Evolutionary conservation across 2,888 invertebrate species (phyloP), one percentile per base, ranked within the genome.

Genomic region (Labia minor): DNA sequence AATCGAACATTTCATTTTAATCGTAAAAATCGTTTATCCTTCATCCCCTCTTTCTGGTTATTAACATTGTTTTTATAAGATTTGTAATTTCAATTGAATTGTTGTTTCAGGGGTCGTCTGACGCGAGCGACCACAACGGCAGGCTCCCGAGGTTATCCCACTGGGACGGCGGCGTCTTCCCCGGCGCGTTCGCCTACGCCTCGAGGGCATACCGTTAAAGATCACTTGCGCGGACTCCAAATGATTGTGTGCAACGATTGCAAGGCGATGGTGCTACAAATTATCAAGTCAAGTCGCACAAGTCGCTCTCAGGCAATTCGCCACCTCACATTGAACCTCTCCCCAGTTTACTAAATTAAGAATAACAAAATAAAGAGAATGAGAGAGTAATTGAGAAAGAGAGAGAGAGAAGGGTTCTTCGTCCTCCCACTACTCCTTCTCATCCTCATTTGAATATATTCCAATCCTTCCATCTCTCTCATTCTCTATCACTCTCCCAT

Each of bases 181-280:
- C 71, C 70, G 81, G 80, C 80, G 62, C 73, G 75, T 62, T 68
- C 74, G 62, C 73, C 71, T 4, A 37, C 65, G 37, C 37, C 21
- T 66, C 10, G 49, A 11, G 49, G 49, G 49, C 49, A 21, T 6
- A 68, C 68, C 64, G 21, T 61, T 16, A 70, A 70, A 70, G 77
- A 77, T 69, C 76, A 75, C 70, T 69, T 77, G 69, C 77, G 76
- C 70, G 81, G 81, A 63, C 87, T 91, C 69, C 86, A 90, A 75
- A 92, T 94, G 88, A 87, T 89, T 69, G 93, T 95, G 64, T 96
- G 95, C 77, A 89, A 91, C 77, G 95, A 95, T 81, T 96, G 95
- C 81, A 92, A 92, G 77, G 88, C 90, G 69, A 90, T 95, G 88
- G 91, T 95, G 68, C 85, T 93, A 73, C 92, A 94, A 80, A 94